Evolutionary conservation across 2,113 vertebrate genomes (phyloP), one percentile per base, ranked within the genome.

Genomic region (Ammodytes marinus): DNA sequence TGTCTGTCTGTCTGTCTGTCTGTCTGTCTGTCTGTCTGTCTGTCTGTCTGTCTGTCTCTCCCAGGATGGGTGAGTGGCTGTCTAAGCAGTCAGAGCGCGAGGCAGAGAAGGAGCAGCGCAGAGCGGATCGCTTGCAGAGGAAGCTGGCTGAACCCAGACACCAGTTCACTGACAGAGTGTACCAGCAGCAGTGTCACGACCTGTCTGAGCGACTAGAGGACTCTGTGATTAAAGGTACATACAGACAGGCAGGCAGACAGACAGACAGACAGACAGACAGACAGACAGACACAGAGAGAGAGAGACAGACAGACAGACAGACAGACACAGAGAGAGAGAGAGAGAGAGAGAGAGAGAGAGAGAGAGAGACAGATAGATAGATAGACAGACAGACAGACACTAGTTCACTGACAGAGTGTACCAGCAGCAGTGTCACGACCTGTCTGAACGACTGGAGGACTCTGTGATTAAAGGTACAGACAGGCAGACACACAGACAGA

Each of bases 11-110:
- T 2, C 37, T 35, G n/a, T 47, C 35, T 45, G 19, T 47, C 63
- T 65, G 17, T 27, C 11, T 10, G 27, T 35, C 19, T 13, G 49
- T 53, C 49, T n/a, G 27, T 27, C 2, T 27, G 27, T 27, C 5
- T 61, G 64, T 55, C 39, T 73, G 46, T 0, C 3, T 45, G 40
- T 61, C n/a, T n/a, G n/a, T n/a, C n/a, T n/a, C n/a, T n/a, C n/a
- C n/a, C n/a, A 99, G 98, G 68, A 99, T 99, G 98, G 98, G 97
- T 0, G 98, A 99, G 11, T 99, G 98, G 98, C 95, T 98, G 69
- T 97, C 97, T 87, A 97, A 97, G 74, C 97, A 99, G 89, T 95
- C 97, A 0, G 97, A 99, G 57, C 95, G 98, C 0, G 98, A 99
- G 86, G 97, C 97, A 0, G 97, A 97, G 45, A 97, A 96, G 84